These are phyloP conservation scores for Astropecten irregularis DNA, from an alignment of 53 echinoderm and acorn worm species.

Conservation along the genomic window DNA sequence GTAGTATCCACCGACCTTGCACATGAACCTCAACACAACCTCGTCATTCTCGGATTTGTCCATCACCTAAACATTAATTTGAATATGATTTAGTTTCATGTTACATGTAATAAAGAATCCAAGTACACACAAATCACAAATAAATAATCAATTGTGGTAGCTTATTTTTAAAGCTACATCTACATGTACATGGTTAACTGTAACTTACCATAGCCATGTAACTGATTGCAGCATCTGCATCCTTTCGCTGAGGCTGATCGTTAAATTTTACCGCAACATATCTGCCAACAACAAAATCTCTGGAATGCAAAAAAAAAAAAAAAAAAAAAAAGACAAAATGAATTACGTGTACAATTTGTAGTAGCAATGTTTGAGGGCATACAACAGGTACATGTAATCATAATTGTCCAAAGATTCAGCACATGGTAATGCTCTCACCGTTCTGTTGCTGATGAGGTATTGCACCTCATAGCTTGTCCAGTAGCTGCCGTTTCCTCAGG, in stretches of 20 bases:
- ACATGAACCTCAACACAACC: slow-evolving; percentile 21
- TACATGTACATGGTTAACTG: background rate
- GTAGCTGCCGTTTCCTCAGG: no score
- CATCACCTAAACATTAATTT: slow-evolving; percentile 10
- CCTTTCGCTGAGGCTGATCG: slow-evolving; percentile 11
- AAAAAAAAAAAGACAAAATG: background rate
- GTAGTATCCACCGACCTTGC: slow-evolving; percentile 22
- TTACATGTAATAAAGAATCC: no score
- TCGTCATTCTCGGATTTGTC: slow-evolving; percentile 5
- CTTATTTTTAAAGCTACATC: background rate
- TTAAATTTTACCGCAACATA: slow-evolving; percentile 9
- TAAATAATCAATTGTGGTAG: no score
- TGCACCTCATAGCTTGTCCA: no score
- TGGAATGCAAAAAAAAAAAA: slow-evolving; percentile 6
- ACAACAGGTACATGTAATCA: no score
- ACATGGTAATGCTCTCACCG: no score
- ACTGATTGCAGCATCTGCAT: slow-evolving; percentile 7
- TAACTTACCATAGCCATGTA: slow-evolving; percentile 27
- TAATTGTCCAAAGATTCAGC: no score
- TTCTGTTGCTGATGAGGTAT: no score
- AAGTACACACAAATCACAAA: no score
- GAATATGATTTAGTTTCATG: no score
- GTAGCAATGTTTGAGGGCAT: no score
- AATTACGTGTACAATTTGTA: no score
- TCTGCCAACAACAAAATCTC: slow-evolving; percentile 14